Percentiles rank a stretch among this genome's conserved stretches.
These are phyloP conservation scores for Pseudochromis fuscus DNA, from an alignment of 2,797 vertebrate species.

Conservation along the genomic window DNA sequence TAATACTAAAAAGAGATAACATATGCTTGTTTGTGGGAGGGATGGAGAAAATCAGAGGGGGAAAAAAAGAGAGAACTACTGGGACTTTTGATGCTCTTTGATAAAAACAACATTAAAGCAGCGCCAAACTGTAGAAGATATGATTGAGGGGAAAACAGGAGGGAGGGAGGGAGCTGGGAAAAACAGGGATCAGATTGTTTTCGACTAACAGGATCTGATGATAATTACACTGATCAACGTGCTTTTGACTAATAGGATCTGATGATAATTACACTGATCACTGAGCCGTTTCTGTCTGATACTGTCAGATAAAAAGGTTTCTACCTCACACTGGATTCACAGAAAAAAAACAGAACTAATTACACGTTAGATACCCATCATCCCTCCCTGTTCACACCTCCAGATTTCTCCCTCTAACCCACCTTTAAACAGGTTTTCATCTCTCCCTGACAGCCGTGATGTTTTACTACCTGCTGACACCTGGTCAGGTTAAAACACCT, in stretches of 20 bases:
- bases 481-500: slow-evolving; percentile 10
- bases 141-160: slow-evolving; percentile 27
- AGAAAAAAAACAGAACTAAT: slow-evolving; percentile 46
- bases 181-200: slow-evolving; percentile 56
- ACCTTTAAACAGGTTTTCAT: slow-evolving; percentile 35
- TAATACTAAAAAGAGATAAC: slow-evolving; percentile 17
- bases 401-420: slow-evolving; percentile 27
- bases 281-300: slow-evolving; percentile 44
- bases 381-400: slow-evolving; percentile 35
- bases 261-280: slow-evolving; percentile 63
- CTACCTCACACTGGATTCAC: slow-evolving; percentile 42
- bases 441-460: slow-evolving; percentile 38
- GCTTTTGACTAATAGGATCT: slow-evolving; percentile 63
- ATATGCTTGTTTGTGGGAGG: background rate
- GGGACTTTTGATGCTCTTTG: slow-evolving; percentile 39
- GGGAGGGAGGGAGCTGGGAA: background rate
- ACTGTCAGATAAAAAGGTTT: slow-evolving; percentile 60
- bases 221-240: slow-evolving; percentile 66
- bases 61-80: background rate
- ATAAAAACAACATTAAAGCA: slow-evolving; percentile 49
- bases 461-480: slow-evolving; percentile 61
- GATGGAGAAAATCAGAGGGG: background rate
- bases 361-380: slow-evolving; percentile 48
- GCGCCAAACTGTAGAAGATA: slow-evolving; percentile 27
- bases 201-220: slow-evolving; percentile 56